These are phyloP conservation scores for Oncopodura yosiiana DNA, from an alignment of 1,140 invertebrate genomes.

Conservation along the genomic window DNA sequence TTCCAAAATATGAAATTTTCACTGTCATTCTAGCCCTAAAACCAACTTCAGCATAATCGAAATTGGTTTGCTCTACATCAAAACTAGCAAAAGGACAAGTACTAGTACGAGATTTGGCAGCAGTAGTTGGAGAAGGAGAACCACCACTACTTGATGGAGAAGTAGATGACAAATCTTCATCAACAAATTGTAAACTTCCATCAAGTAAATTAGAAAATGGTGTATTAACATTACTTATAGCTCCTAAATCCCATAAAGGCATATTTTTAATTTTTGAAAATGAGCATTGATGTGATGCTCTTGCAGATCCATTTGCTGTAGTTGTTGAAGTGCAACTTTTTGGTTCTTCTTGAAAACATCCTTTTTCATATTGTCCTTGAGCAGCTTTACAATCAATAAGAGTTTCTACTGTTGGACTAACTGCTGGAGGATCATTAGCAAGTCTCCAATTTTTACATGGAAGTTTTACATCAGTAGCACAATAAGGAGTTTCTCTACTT, in stretches of 20 bases:
- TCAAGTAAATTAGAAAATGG: conserved; percentile 3
- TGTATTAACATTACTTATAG: background rate
- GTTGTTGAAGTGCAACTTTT: no score
- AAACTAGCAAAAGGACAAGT: conserved; percentile 26
- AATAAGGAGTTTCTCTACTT: background rate
- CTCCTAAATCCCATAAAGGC: background rate
- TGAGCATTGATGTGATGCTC: no score
- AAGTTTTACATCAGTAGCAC: background rate
- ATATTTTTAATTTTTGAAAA: background rate
- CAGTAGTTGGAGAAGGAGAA: background rate
- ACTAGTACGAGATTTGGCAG: no score
- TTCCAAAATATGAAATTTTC: conserved; percentile 15
- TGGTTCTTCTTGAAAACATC: no score
- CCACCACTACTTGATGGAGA: background rate
- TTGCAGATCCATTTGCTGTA: no score
- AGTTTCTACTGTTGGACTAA: no score
- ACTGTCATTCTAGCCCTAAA: conserved; percentile 22
- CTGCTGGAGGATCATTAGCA: no score
- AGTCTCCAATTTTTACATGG: no score
- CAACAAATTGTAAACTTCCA: conserved; percentile 7
- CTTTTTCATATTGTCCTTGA: no score
- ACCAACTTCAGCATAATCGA: conserved; percentile 29
- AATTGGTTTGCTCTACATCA: background rate
- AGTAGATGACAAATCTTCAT: background rate
- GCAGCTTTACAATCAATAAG: no score